Base-by-base conservation (phyloP, 1,140 invertebrate genomes). In the Drosophila yakuba region DNA sequence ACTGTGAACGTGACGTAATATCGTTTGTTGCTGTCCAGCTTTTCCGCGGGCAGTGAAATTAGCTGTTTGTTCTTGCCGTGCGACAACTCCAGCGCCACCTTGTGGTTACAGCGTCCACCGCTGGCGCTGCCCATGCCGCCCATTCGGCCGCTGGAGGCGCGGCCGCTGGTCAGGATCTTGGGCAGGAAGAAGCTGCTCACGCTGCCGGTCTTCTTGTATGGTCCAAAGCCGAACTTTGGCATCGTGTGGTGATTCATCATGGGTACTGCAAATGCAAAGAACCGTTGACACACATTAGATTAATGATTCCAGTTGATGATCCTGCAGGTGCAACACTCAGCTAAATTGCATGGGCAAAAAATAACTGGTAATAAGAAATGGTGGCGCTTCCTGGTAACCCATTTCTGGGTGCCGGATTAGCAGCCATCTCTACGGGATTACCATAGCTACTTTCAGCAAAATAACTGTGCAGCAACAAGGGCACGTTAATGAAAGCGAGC, bases 1-100 rank as follows among this genome's bases (percentile, higher is more conserved):
- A 97, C 96, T 12, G 96, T 97, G 83, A 98, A 97, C 17, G 97
- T 97, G 51, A 98, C 97, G 90, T 96, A 97, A 92, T 97, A 98
- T 83, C 96, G 94, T 93, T 97, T 98, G 84, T 96, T 97, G 85
- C 96, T 96, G 91, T 97, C 96, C 80, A 97, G 92, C 92, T 94
- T 95, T 84, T 98, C 96, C 64, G 96, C 95, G 36, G 97, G 97
- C 91, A 97, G 93, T 80, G 96, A 95, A 85, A 97, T 97, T 66
- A 97, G 85, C 92, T 97, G 96, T 84, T 96, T 96, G 80, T 96
- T 96, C 43, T 95, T 94, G 15, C 96, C 96, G 80, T 96, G 96
- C 57, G 95, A 96, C 38, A 97, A 93, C 93, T 97, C 96, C 77
- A 97, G 89, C 0, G 95, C 96, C 12, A 96, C 95, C 76, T 95